Base-by-base conservation (phyloP, 2,888 invertebrate genomes). In the Bursaphelenchus okinawaensis region DNA sequence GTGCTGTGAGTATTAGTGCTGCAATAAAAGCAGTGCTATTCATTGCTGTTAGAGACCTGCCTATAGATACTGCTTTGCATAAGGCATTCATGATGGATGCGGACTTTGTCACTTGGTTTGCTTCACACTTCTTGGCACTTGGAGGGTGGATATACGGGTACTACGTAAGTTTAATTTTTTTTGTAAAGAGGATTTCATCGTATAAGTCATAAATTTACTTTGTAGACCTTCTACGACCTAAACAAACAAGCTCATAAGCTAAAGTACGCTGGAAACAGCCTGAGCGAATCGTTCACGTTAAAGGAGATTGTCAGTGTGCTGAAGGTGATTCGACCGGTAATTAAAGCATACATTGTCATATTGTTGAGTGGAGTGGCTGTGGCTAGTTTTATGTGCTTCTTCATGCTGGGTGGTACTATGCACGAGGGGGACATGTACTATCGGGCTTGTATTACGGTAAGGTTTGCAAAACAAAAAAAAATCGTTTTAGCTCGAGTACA, bases 301-400 rank as follows among this genome's bases (percentile, higher is more conserved):
- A 31, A 50, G 4, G 60, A 59, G 28, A 59, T 59, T 24, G 20
- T 23, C 8, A 59, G 22, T 4, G 52, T 59, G 12, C 20, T 59
- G 12, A 50, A 59, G 9, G 60, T 59, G 16, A 19, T 59, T 9
- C 20, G 52, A 9, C 22, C 60, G 8, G 22, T 59, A 4, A 59
- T 59, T 29, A 12, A 40, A 12, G 60, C 60, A 2, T 59, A 59
- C 27, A 40, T 26, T n/a, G 2, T 40, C 6, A n/a, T 40, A 4
- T 16, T 29, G 7, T 29, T 29, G 12, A 29, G 31, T 29, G 12
- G 12, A 29, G 31, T 9, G 31, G 8, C 31, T 29, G 31, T 29
- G 7, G 31, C 12, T 9, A 9, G 31, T 29, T 7, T 12, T 12
- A 29, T 29, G 31, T 29, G 7, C 12, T 12, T 9, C 12, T 12